Conservation (phyloP, 2,888 invertebrate species). For the Amorpha juglandis region DNA sequence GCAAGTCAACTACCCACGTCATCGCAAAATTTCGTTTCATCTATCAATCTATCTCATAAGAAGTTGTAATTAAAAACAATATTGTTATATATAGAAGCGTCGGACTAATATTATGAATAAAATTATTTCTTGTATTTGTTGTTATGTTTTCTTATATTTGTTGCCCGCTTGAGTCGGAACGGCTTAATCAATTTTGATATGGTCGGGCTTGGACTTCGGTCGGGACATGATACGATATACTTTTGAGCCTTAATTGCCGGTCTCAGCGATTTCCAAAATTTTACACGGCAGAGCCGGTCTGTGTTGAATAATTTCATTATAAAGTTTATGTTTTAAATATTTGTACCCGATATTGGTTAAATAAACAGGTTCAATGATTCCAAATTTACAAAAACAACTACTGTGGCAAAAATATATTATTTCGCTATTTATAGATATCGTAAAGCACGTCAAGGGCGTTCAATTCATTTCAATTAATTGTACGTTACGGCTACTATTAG, state of each 20-base stretch:
- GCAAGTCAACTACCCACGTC: not conserved
- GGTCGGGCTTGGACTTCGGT: slow-evolving; percentile 5
- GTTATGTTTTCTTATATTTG: slow-evolving; percentile 9
- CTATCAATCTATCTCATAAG: no score
- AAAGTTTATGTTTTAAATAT: not conserved
- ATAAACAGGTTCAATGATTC: not conserved
- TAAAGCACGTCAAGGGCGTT: slow-evolving; percentile 11
- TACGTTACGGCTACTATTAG: not conserved
- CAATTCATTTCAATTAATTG: not conserved
- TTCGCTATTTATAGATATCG: not conserved
- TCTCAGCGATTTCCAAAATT: not conserved
- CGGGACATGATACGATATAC: slow-evolving; percentile 12
- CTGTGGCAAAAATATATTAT: not conserved
- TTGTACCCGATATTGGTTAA: not conserved
- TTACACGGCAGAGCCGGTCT: not conserved
- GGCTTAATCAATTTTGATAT: slow-evolving; percentile 23
- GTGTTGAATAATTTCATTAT: not conserved
- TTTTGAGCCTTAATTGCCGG: slow-evolving; percentile 11
- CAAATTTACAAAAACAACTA: not conserved
- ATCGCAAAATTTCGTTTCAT: not conserved
- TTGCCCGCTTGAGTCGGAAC: not conserved
- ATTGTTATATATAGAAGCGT: not conserved
- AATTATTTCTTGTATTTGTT: not conserved
- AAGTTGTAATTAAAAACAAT: not conserved
- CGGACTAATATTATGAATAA: not conserved